Evolutionary conservation across 2,113 vertebrate genomes (phyloP), one percentile per base, ranked within the genome.

Genomic region (Coturnix japonica): DNA sequence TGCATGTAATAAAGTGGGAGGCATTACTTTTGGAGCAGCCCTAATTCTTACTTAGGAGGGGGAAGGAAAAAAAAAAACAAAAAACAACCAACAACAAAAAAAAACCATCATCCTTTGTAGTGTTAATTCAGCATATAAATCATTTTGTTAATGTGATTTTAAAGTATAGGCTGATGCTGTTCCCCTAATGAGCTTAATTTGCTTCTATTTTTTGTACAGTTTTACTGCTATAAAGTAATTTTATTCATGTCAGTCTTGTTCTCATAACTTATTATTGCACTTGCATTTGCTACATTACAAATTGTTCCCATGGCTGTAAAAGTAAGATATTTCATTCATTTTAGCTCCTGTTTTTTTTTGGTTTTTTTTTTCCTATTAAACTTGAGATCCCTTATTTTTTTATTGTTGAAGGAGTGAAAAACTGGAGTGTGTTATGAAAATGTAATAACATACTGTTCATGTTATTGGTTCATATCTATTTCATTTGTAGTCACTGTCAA

Each of bases 381-480:
- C 46, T 81, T 90, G 61, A 94, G 15, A 91, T 89, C 60, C 75
- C 60, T 80, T 88, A 79, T 39, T 92, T 53, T 90, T 91, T 78
- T 87, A 89, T 87, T 94, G 67, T 91, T 92, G 87, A 92, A 95
- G 75, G 59, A 80, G 21, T 85, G 43, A 22, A 93, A 96, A 96
- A 96, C 95, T 94, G 93, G 94, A 91, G 61, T 65, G 18, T 64
- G 59, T 95, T 95, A 91, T 91, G 92, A 94, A 95, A 96, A 94
- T 85, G 46, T 8, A 93, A 57, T 93, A 93, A 76, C 22, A n/a
- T 66, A 77, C 19, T 53, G 33, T 54, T 13, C 51, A 60, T 81
- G 12, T 73, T 94, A 83, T 53, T 83, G 85, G 61, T 75, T 94
- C 35, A 64, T 87, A 85, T 87, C 60, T 76, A 49, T 85, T 92